These are phyloP conservation scores for Variabilichromis moorii DNA, from an alignment of 2,113 vertebrate species.

Conservation along the genomic window DNA sequence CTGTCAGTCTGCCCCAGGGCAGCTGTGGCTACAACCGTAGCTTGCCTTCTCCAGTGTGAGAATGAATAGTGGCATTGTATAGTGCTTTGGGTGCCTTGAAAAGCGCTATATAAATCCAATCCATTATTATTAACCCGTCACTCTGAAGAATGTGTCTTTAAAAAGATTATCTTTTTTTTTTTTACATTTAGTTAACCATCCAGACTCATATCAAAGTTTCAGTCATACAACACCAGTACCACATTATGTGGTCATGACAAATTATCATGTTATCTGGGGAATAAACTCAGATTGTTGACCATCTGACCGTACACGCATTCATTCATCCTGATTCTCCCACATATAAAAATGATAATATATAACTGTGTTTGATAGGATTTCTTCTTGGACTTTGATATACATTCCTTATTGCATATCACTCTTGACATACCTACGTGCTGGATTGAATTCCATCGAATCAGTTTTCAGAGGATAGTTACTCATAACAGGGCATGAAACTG, in stretches of 20 bases:
- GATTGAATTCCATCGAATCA: background rate
- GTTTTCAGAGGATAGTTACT: background rate
- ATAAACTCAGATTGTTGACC: background rate
- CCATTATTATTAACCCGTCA: background rate
- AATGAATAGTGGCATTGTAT: no score
- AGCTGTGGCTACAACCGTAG: no score
- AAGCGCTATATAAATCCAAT: no score
- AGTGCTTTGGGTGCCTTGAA: no score
- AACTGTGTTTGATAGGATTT: background rate
- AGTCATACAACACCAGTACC: background rate
- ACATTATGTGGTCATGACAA: background rate
- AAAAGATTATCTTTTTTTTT: background rate
- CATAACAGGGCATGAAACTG: background rate
- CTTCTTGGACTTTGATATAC: background rate
- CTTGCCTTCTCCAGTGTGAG: no score
- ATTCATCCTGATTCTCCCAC: background rate
- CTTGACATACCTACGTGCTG: background rate
- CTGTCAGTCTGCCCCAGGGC: no score
- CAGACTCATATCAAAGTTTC: background rate
- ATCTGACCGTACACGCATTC: fast-evolving
- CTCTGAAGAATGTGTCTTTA: background rate
- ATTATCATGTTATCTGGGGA: background rate
- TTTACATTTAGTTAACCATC: background rate
- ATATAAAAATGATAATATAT: background rate
- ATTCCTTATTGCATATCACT: background rate